Conservation (phyloP, 2,797 vertebrate genomes). For the Rousettus madagascariensis region DNA sequence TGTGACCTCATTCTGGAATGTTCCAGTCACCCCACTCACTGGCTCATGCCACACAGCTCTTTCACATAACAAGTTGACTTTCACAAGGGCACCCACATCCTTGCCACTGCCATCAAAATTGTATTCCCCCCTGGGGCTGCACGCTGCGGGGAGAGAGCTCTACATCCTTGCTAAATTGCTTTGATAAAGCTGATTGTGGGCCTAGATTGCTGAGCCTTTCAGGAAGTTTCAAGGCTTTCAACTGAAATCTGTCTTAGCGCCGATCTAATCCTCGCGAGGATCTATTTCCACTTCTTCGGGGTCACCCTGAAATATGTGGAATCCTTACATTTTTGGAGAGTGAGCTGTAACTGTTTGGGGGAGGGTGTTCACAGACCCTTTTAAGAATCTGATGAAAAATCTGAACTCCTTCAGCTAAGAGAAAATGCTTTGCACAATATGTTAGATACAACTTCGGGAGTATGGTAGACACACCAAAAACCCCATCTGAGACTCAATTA, state of each 20-base stretch:
- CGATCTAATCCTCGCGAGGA: not conserved
- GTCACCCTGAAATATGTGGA: conserved; percentile 42
- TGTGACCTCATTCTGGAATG: not conserved
- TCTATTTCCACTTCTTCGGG: not conserved
- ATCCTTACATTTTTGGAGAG: not conserved
- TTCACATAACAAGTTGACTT: not conserved
- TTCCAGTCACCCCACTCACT: not conserved
- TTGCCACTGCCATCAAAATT: not conserved
- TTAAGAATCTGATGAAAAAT: conserved; percentile 25
- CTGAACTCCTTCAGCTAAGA: not conserved
- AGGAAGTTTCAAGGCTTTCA: conserved; percentile 70
- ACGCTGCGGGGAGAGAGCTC: conserved; percentile 43
- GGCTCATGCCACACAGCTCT: not conserved
- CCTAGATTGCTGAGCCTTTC: conserved; percentile 72
- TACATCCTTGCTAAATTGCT: not conserved
- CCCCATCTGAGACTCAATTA: not conserved
- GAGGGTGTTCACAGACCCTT: not conserved
- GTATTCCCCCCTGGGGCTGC: conserved; percentile 42
- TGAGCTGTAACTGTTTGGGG: not conserved
- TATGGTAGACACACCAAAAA: not conserved
- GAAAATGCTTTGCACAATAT: not conserved
- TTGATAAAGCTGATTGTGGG: conserved; percentile 71
- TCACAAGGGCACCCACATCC: conserved; percentile 34
- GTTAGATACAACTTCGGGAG: not conserved
- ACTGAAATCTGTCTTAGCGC: conserved; percentile 58